Conservation (phyloP, 2,888 invertebrate genomes). For the Drosophila subsilvestris region DNA sequence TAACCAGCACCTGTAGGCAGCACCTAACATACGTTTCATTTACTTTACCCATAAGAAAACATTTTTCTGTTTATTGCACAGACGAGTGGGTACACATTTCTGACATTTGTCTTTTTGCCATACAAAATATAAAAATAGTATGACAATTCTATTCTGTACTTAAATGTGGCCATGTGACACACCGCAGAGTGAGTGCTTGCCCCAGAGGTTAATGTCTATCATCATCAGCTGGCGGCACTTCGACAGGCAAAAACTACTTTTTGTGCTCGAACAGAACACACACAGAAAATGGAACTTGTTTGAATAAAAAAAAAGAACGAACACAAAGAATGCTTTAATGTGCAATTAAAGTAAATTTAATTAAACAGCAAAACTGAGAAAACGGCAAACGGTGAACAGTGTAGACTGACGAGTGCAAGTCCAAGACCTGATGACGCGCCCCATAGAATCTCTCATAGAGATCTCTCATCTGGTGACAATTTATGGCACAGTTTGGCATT, state of each 20-base stretch:
- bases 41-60: background rate
- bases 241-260: constrained; percentile 41
- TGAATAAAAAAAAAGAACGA: background rate
- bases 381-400: constrained; percentile 3
- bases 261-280: constrained; percentile 44
- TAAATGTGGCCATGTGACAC: constrained; percentile 22
- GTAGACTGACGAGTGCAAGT: constrained; percentile 32
- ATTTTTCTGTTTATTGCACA: background rate
- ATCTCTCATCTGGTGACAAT: constrained; percentile 57
- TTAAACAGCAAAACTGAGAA: constrained; percentile 51
- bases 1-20: background rate
- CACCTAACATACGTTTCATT: background rate
- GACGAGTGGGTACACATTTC: background rate
- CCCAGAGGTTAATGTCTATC: constrained; percentile 47
- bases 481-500: constrained; percentile 68
- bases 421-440: constrained; percentile 46
- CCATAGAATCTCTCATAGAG: constrained; percentile 35
- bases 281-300: constrained; percentile 70
- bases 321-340: constrained; percentile 62
- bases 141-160: background rate
- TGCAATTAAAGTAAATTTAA: constrained; percentile 76
- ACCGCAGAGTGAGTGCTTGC: constrained; percentile 18
- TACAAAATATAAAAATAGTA: background rate
- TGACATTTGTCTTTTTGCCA: constrained; percentile 5
- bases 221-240: constrained; percentile 12